Evolutionary conservation across 1,140 invertebrate genomes (phyloP), one percentile per base, ranked within the genome.

Genomic region (Drosophila watanabei): DNA sequence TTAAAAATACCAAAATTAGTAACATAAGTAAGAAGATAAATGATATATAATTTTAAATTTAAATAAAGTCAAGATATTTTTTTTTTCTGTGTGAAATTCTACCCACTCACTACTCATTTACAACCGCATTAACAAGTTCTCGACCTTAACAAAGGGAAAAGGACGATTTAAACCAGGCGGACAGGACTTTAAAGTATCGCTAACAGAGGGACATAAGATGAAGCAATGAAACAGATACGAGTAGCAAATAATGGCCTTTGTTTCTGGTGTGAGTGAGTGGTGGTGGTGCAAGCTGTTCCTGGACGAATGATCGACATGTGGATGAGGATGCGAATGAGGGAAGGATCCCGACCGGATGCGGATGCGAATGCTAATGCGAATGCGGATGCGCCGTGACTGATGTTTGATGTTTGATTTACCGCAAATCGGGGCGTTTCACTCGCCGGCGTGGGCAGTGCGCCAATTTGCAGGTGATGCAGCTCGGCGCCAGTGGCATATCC

Each of bases 341-440:
- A 16, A 57, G 28, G 54, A 0, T n/a, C 54, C 54, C 35, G 35
- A n/a, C 54, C 54, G 54, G 63, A 45, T 49, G 30, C 37, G 43
- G 33, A 66, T 48, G 46, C 39, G 11, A 6, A 69, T 61, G n/a
- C n/a, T n/a, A n/a, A 69, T 54, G 51, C 46, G 11, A 9, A 71
- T 66, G 57, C 52, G 24, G 32, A 80, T 84, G 64, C 62, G 56
- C 57, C 32, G 64, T 82, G 83, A 65, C 71, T 88, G 86, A 83
- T 82, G 80, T 54, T 78, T 79, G 68, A 79, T 57, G 54, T 75
- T 90, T 89, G 86, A 89, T 90, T 93, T 93, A 93, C 93, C 93
- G 93, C 93, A 91, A 93, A 92, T 93, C 86, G 75, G 65, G 93
- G 85, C 73, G 89, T 93, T 82, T 92, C 92, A 81, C 92, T 92